These are phyloP conservation scores for Myrmecophaga tridactyla DNA, from an alignment of 2,113 vertebrate species.

Conservation along the genomic window DNA sequence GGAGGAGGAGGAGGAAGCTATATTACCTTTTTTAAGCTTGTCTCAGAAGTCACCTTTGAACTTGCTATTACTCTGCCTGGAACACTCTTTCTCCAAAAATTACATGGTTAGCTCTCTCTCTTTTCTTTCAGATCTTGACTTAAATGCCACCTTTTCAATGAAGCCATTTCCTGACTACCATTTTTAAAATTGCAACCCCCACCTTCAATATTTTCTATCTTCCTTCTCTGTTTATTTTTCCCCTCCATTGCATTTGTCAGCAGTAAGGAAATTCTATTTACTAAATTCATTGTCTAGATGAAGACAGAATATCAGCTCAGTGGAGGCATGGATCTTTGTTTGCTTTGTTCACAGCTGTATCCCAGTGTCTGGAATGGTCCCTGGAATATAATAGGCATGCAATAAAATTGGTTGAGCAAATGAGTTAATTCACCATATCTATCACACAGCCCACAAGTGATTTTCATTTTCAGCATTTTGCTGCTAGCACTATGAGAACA, in stretches of 20 bases:
- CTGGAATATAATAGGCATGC: neutral
- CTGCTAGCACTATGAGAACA: neutral
- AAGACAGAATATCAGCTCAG: neutral
- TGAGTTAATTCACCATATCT: neutral
- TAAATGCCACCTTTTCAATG: neutral
- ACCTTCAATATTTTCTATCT: neutral
- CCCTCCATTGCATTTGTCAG: neutral
- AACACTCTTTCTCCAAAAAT: neutral
- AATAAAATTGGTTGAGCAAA: neutral
- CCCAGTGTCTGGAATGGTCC: neutral
- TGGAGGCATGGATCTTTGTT: neutral
- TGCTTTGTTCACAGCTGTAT: neutral
- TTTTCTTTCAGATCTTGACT: neutral
- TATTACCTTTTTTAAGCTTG: constrained; percentile 1
- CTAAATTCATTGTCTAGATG: neutral
- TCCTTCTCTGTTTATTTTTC: neutral
- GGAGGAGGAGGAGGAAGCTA: neutral
- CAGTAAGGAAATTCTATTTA: neutral
- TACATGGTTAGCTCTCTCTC: neutral
- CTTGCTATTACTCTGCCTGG: neutral
- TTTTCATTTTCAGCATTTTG: neutral
- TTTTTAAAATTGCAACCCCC: neutral
- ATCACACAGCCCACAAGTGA: neutral
- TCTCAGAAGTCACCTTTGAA: neutral
- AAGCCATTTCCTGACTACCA: neutral